Conservation (phyloP, 2,888 invertebrate species). For the Corbicula japonica region DNA sequence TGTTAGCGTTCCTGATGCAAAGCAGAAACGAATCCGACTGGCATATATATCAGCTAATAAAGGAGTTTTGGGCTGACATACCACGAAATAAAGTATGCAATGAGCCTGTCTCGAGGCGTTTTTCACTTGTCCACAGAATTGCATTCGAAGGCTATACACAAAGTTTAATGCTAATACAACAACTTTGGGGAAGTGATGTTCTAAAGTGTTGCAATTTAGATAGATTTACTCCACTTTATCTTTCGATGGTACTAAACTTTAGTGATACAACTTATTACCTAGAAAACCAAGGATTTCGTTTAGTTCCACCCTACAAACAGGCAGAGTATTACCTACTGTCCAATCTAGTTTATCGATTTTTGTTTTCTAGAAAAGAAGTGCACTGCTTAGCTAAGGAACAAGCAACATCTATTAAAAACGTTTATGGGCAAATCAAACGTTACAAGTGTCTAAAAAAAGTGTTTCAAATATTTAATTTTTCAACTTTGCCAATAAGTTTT, state of each 20-base stretch:
- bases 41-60: neutral
- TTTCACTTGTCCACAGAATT: conserved; percentile 6
- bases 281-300: neutral
- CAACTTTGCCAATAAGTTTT: conserved; percentile 3
- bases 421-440: neutral
- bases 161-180: neutral
- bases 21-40: neutral
- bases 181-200: conserved; percentile 7
- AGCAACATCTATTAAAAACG: neutral
- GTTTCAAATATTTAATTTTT: neutral
- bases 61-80: neutral
- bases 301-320: neutral
- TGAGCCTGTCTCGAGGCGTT: neutral
- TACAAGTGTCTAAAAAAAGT: neutral
- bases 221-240: conserved; percentile 1
- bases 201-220: neutral
- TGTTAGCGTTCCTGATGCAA: neutral
- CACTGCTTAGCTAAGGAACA: too few species aligned
- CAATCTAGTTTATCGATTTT: neutral
- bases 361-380: neutral
- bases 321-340: neutral
- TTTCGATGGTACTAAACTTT: neutral
- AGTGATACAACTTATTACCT: neutral
- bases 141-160: neutral
- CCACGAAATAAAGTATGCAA: neutral